A percentile compares a stretch with the other conserved stretches of the same genome.
phyloP scores from a whole-genome alignment of 2,888 invertebrate genomes.

The Synergus laeviventris region DNA sequence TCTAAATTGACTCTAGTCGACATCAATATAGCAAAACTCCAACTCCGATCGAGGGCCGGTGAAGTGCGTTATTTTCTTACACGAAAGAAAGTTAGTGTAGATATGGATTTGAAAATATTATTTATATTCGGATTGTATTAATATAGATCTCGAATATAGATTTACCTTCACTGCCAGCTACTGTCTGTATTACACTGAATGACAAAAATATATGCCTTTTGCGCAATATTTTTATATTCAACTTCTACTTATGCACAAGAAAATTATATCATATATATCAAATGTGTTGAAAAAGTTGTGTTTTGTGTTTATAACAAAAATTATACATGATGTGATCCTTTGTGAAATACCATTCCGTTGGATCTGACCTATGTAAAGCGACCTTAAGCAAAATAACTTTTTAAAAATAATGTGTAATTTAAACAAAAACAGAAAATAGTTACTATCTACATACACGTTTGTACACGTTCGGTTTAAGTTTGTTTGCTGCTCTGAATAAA shows the following conservation, averaged over 20 bases:
- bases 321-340: background rate
- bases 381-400: background rate
- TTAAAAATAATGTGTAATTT: background rate
- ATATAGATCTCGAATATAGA: too few species aligned
- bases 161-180: background rate
- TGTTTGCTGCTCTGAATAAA: background rate
- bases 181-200: background rate
- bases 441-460: too few species aligned
- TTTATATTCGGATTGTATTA: background rate
- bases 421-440: background rate
- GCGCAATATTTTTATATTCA: background rate
- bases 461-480: background rate
- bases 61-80: background rate
- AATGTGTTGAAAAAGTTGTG: background rate
- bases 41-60: background rate
- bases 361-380: background rate
- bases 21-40: background rate
- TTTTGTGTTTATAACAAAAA: background rate
- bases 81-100: background rate
- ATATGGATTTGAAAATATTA: background rate
- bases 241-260: background rate
- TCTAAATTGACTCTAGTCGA: constrained; percentile 2
- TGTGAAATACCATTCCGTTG: background rate
- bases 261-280: background rate
- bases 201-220: background rate